phyloP scores from a whole-genome alignment of 2,888 invertebrate genomes.

The Sarcophaga variegata region DNA sequence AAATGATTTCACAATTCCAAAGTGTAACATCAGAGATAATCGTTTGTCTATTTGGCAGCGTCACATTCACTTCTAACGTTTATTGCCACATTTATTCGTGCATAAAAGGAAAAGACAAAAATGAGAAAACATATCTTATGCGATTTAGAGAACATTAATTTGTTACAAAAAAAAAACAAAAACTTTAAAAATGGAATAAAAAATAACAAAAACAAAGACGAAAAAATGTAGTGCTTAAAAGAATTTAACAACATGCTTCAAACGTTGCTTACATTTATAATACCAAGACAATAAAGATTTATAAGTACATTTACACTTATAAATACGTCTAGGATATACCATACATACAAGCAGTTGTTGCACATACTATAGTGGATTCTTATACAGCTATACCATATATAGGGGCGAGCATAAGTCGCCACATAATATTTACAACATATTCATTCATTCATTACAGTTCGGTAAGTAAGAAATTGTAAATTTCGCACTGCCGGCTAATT shows the following conservation, averaged over 20 bases:
- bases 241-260: constrained; percentile 34
- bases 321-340: background rate
- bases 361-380: too few relatives aligned
- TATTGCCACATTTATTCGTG: background rate
- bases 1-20: background rate
- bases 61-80: constrained; percentile 22
- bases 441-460: too few relatives aligned
- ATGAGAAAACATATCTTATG: background rate
- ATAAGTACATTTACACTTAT: background rate
- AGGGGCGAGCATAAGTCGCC: too few relatives aligned
- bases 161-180: constrained; percentile 2
- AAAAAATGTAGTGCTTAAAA: constrained; percentile 34
- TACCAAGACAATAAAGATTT: background rate
- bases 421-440: too few relatives aligned
- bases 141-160: constrained; percentile 42
- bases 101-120: background rate
- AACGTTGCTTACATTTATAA: constrained; percentile 24
- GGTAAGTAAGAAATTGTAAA: too few relatives aligned
- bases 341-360: too few relatives aligned
- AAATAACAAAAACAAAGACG: background rate
- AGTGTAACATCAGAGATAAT: background rate
- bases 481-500: too few relatives aligned
- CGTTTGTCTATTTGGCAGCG: background rate
- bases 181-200: background rate
- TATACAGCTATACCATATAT: too few relatives aligned